Percentiles rank a stretch among this genome's conserved stretches.
Conservation (phyloP, 2,797 vertebrate species). For the Eulemur mongoz region DNA sequence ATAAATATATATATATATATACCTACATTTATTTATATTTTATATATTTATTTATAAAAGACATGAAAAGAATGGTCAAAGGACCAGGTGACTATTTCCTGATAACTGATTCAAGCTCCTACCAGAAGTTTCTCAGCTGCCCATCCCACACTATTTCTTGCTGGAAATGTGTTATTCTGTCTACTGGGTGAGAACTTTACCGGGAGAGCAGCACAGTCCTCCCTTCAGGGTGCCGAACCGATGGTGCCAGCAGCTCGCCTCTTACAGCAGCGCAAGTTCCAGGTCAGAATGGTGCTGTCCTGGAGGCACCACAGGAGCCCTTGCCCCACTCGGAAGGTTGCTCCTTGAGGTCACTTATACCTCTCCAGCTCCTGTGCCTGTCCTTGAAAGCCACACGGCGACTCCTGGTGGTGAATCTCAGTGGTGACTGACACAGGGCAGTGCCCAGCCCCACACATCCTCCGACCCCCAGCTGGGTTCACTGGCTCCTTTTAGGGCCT, state of each 20-base stretch:
- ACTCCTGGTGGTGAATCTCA: background rate
- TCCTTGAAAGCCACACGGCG: too few species aligned
- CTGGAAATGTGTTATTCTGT: too few species aligned
- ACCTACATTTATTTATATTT: background rate
- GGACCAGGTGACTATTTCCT: background rate
- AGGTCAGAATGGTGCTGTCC: fast-evolving
- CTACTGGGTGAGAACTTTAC: background rate
- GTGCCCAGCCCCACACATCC: too few species aligned
- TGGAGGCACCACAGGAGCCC: background rate
- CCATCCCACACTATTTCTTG: background rate
- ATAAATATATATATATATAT: too few species aligned
- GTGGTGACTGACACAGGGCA: background rate
- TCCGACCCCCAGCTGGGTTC: background rate
- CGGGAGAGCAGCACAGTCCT: fast-evolving
- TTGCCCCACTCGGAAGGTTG: too few species aligned
- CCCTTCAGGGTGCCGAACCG: too few species aligned
- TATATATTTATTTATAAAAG: background rate
- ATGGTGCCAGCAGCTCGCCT: fast-evolving
- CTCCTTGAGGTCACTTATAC: background rate
- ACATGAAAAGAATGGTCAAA: background rate
- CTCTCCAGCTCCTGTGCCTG: too few species aligned
- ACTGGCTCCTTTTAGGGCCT: fast-evolving
- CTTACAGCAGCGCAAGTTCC: background rate
- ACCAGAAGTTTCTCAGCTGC: background rate
- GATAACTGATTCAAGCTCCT: background rate